A percentile compares a stretch with the other conserved stretches of the same genome.
phyloP scores from a whole-genome alignment of 2,888 invertebrate species.

The Rugalucina vietnamica region DNA sequence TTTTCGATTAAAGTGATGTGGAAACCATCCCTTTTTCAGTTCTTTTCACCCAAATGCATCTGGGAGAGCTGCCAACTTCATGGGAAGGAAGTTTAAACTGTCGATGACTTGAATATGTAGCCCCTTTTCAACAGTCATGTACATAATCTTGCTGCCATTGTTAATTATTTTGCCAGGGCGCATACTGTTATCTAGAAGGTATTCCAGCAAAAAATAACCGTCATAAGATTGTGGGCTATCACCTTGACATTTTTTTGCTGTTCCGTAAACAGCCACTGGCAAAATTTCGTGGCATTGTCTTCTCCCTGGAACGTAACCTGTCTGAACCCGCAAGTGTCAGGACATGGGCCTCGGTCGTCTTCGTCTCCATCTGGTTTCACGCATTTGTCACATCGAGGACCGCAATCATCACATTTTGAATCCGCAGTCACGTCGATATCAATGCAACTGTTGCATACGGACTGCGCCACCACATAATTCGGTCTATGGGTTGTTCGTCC shows the following conservation, averaged over 20 bases:
- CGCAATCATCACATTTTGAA: not conserved
- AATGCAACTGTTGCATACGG: not conserved
- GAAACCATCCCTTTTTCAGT: slow-evolving; percentile 60
- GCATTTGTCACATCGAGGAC: not conserved
- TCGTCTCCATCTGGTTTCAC: not conserved
- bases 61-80: slow-evolving; percentile 43
- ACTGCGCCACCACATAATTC: slow-evolving; percentile 6
- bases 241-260: too few relatives aligned
- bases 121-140: slow-evolving; percentile 40
- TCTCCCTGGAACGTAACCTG: too few relatives aligned
- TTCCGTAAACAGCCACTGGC: too few relatives aligned
- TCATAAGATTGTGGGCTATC: slow-evolving; percentile 53
- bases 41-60: slow-evolving; percentile 51
- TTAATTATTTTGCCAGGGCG: slow-evolving; percentile 37
- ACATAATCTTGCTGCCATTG: slow-evolving; percentile 49
- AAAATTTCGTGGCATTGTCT: too few relatives aligned
- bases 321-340: not conserved
- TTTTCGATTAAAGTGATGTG: slow-evolving; percentile 49
- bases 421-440: not conserved
- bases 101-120: slow-evolving; percentile 57
- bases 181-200: slow-evolving; percentile 44
- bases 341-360: not conserved
- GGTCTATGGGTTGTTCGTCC: not conserved
- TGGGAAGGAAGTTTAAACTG: slow-evolving; percentile 58
- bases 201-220: slow-evolving; percentile 51